phyloP scores from a whole-genome alignment of 2,113 vertebrate species.

The Pteronura brasiliensis region DNA sequence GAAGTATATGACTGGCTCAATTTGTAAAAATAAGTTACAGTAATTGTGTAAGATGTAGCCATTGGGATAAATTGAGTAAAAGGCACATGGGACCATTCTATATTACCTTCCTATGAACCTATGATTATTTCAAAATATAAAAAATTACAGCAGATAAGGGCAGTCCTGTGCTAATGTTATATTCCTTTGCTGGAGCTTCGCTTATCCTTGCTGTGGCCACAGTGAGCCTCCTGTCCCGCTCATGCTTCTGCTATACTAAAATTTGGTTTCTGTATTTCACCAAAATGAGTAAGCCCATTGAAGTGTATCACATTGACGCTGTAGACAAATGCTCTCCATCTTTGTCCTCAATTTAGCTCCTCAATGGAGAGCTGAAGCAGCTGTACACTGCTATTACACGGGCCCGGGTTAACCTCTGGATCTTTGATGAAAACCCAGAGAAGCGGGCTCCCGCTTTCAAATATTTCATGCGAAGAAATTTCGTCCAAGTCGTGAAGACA shows the following conservation, averaged over 20 bases:
- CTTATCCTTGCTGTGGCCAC: background rate
- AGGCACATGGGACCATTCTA: background rate
- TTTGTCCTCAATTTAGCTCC: constrained; percentile 75
- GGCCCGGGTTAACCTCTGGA: constrained; percentile 89
- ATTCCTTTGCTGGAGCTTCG: background rate
- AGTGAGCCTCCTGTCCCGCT: background rate
- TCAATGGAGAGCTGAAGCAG: constrained; percentile 88
- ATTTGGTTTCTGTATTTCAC: background rate
- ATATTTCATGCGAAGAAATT: constrained; percentile 83
- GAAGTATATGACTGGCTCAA: background rate
- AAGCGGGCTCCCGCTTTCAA: constrained; percentile 87
- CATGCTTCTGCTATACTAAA: background rate
- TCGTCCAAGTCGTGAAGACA: constrained; percentile 86
- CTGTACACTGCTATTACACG: constrained; percentile 88
- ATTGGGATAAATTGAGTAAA: background rate
- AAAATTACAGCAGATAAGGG: background rate
- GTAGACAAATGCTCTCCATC: background rate
- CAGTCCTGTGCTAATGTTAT: too few species aligned
- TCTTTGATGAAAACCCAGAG: constrained; percentile 87
- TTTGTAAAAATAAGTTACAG: constrained; percentile 20
- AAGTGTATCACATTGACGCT: background rate
- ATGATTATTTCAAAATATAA: constrained; percentile 2
- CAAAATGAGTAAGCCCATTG: background rate
- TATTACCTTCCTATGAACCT: background rate
- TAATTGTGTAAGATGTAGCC: background rate